Evolutionary conservation across 2,113 vertebrate genomes (phyloP), one percentile per base, ranked within the genome.

Genomic region (Orycteropus afer): DNA sequence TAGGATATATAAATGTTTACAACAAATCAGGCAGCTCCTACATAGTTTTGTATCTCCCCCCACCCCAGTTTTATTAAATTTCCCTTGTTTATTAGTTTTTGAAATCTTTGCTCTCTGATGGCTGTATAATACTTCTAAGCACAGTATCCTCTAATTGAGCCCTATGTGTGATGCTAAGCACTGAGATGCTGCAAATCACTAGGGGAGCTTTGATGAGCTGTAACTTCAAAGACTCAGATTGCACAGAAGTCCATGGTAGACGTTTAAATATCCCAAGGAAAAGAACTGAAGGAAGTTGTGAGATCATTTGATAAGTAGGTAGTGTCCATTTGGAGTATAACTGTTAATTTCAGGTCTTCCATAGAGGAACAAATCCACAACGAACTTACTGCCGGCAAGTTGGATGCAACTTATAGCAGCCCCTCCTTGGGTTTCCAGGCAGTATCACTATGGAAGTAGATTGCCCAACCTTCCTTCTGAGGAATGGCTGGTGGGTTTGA

Each of bases 271-370:
- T 1, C 18, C 14, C 1, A 3, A 69, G 45, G 11, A 3, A 25
- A 69, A 18, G 12, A 42, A 8, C 37, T 1, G 42, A 63, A 22
- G 32, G 42, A 17, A 79, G 47, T 2, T 0, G 1, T 7, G 51
- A 45, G 67, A 5, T 23, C 22, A 49, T 42, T n/a, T 40, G 15
- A 20, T 11, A 59, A 25, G 49, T 5, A 34, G 34, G 49, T 1
- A 0, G n/a, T 2, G 0, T 0, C 7, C 0, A 0, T 4, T 9
- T 10, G 13, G 22, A 8, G 5, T 0, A 1, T 3, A 45, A 10
- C 20, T 0, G 10, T 20, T 14, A 71, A 23, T 8, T 20, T 1
- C 7, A 3, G 79, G 40, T 17, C 29, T 40, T 12, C 65, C 59
- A 37, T 20, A 51, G 11, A 34, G 40, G 22, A 3, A 29, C 0